Evolutionary conservation across 2,797 vertebrate species (phyloP), one percentile per base, ranked within the genome.

Genomic region (Miichthys miiuy): DNA sequence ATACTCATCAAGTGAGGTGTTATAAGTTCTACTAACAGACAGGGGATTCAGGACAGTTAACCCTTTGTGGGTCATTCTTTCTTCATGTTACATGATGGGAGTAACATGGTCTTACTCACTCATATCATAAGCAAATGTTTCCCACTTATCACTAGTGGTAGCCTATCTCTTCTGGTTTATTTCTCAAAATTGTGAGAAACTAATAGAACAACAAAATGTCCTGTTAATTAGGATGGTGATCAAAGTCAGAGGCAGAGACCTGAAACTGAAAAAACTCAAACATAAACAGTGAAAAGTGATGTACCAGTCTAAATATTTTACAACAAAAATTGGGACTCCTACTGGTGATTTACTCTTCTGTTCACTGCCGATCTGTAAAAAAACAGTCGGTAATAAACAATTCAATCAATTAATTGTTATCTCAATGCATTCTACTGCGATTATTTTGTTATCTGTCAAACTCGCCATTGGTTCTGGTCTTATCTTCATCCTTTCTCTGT

Each of bases 381-480:
- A 27, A 8, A 38, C 2, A 50, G 41, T 9, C 21, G 44, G 12
- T 20, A 69, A 44, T 21, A 52, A 61, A 67, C 4, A 38, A 9
- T 44, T 62, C 41, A 79, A 50, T 68, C n/a, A n/a, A n/a, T n/a
- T n/a, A 30, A 58, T 30, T 72, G 21, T 46, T 44, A 70, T 84
- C 60, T 68, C 21, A 46, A 4, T 34, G 13, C 3, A 54, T 71
- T 21, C 30, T 44, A 41, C n/a, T 64, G 50, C 79, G 61, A 79
- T 77, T 70, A 56, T 75, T 51, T 52, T 57, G 30, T 82, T 68
- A 75, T 75, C 52, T 62, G 55, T 61, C 12, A 75, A n/a, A 61
- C 8, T 52, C 44, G 66, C 16, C 17, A 60, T 57, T 64, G 30
- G 62, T 46, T 66, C 41, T 61, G 30, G 44, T 80, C 79, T 79